Conservation (phyloP, 30 jellyfish, hydroid and myxozoan species). For the Calvadosia cruxmelitensis region DNA sequence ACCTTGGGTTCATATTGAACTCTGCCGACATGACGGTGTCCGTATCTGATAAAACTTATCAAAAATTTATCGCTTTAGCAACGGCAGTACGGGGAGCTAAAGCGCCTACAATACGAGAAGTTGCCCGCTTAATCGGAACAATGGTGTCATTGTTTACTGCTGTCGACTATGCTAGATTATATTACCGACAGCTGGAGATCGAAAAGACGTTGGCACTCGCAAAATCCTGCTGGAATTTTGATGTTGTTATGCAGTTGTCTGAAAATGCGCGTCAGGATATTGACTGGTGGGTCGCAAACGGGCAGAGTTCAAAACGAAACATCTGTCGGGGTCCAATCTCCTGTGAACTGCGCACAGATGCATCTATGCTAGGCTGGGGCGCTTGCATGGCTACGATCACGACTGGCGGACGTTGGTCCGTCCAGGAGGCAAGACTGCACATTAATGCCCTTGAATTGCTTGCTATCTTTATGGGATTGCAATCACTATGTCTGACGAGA, state of each 20-base stretch:
- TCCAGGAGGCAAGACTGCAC: too few relatives aligned
- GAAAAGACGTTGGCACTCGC: neutral
- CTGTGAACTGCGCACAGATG: too few relatives aligned
- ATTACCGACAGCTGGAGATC: conserved; percentile 12
- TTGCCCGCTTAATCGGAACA: conserved; percentile 24
- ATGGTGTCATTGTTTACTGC: conserved; percentile 41
- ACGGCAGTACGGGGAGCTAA: neutral
- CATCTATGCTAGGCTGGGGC: too few relatives aligned
- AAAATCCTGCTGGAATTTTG: conserved; percentile 1
- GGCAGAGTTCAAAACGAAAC: too few relatives aligned
- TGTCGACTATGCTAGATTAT: conserved; percentile 11
- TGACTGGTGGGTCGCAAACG: too few relatives aligned
- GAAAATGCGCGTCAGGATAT: too few relatives aligned
- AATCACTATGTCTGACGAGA: too few relatives aligned
- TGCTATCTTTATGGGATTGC: too few relatives aligned
- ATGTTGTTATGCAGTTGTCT: neutral
- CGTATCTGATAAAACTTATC: conserved; percentile 5
- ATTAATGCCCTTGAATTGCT: too few relatives aligned
- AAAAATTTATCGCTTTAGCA: neutral
- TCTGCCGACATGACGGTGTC: conserved; percentile 18
- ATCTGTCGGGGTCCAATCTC: too few relatives aligned
- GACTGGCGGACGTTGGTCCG: too few relatives aligned
- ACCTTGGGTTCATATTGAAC: conserved; percentile 29
- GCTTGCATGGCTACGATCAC: too few relatives aligned
- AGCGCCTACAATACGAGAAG: conserved; percentile 6